Conservation (phyloP, 2,113 vertebrate genomes). For the Cnemophilus loriae region DNA sequence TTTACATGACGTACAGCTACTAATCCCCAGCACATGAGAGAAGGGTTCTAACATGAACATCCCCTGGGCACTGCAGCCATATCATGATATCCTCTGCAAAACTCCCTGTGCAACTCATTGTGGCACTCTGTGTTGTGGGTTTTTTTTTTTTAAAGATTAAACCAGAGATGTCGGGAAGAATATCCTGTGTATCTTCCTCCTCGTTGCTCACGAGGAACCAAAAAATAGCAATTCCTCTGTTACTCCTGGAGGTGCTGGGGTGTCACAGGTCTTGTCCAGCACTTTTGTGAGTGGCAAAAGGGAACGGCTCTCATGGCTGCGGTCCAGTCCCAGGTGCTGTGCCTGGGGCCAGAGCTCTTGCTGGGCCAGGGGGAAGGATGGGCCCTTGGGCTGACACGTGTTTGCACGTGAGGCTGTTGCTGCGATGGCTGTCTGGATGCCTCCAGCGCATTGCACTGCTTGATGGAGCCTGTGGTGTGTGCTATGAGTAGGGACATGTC, state of each 20-base stretch:
- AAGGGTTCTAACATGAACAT: not conserved
- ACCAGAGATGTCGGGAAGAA: not conserved
- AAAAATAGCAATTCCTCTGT: not conserved
- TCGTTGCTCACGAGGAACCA: not conserved
- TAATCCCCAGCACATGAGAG: not conserved
- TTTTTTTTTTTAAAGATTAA: not conserved
- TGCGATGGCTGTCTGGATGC: not conserved
- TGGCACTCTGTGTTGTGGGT: not conserved
- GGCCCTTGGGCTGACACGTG: not conserved
- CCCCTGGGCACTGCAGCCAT: not conserved
- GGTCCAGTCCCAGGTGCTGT: not conserved
- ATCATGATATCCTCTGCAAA: not conserved
- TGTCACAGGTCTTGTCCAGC: not conserved
- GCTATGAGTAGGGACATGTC: not conserved
- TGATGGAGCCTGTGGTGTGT: not conserved
- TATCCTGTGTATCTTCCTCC: not conserved
- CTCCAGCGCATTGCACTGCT: accelerated
- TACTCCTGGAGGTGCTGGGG: not conserved
- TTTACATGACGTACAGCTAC: not conserved
- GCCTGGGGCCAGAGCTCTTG: not conserved
- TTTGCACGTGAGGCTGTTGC: not conserved
- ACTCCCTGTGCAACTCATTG: not conserved
- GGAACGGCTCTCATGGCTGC: accelerated
- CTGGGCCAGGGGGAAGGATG: not conserved
- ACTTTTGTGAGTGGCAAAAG: not conserved